Base-by-base conservation (phyloP, 2,113 vertebrate genomes). In the Cercopithecus mona region DNA sequence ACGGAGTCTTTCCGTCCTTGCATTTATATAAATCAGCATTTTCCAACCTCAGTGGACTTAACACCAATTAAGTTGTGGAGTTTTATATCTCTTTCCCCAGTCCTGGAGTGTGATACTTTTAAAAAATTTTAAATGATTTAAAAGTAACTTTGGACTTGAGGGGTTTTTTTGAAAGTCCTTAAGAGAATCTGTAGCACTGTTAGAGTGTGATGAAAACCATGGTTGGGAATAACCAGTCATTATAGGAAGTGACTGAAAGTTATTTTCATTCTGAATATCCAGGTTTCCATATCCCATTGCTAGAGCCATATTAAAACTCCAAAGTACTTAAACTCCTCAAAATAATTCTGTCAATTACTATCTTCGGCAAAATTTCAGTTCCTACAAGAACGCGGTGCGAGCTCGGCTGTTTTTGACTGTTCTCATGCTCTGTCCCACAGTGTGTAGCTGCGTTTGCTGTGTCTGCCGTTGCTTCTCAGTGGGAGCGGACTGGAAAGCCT, bases 401-500 rank as follows among this genome's bases (percentile, higher is more conserved):
- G n/a, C 5, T 0, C 13, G 75, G 55, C 89, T 72, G 1, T 40
- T 43, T 75, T 8, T 96, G 70, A 95, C 88, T 38, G 12, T 88
- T 0, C 16, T 50, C 12, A 35, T 70, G 7, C 57, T 95, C 68
- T 55, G 32, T 76, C 76, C 97, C 96, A 52, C 93, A 99, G 99
- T 99, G 99, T 93, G 99, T 99, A 30, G 99, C 99, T 97, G 99
- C 99, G 0, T 99, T 99, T 97, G 99, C 99, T 2, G 99, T 99
- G 76, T 99, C 99, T 17, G 99, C 99, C 14, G 99, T 99, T 18
- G 99, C 99, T 5, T 99, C 99, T 0, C 99, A 99, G 98, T 99
- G 99, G 99, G 99, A 99, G 52, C 99, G 99, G 13, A 99, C 99
- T 0, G 99, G 99, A 72, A 99, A 99, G 96, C 99, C 99, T 0